phyloP scores from a whole-genome alignment of 2,888 invertebrate genomes.

The Drosophila rubida region DNA sequence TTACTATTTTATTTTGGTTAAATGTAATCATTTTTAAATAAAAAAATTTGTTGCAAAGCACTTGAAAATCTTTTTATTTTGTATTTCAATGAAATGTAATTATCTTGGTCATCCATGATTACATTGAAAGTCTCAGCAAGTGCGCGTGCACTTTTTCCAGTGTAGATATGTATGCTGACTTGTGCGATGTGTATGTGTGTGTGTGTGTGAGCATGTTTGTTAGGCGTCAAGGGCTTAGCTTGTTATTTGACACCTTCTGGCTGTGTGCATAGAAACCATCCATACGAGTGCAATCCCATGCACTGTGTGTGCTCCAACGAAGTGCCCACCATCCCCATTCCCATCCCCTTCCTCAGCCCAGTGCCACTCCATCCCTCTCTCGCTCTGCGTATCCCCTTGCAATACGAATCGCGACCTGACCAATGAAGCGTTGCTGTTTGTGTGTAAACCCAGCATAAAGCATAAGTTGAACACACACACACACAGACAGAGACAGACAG shows the following conservation, averaged over 20 bases:
- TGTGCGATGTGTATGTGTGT: slow-evolving; percentile 3
- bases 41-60: too few species aligned
- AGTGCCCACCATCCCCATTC: slow-evolving; percentile 12
- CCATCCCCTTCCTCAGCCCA: not conserved
- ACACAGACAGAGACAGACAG: too few species aligned
- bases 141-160: too few species aligned
- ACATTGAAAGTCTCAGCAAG: too few species aligned
- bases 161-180: slow-evolving; percentile 14
- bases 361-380: slow-evolving; percentile 1
- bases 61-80: too few species aligned
- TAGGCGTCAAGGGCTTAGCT: slow-evolving; percentile 49
- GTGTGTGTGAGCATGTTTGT: slow-evolving; percentile 1
- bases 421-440: slow-evolving; percentile 57
- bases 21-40: too few species aligned
- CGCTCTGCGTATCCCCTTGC: slow-evolving; percentile 13
- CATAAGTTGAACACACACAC: slow-evolving; percentile 38
- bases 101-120: too few species aligned
- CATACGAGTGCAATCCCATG: slow-evolving; percentile 16
- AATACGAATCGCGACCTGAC: slow-evolving; percentile 33
- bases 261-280: slow-evolving; percentile 20
- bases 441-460: slow-evolving; percentile 36
- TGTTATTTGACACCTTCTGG: slow-evolving; percentile 67
- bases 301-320: not conserved
- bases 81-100: too few species aligned
- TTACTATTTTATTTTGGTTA: too few species aligned